Evolutionary conservation across 2,797 vertebrate genomes (phyloP).

Genomic region (Enteromius treurensis): DNA sequence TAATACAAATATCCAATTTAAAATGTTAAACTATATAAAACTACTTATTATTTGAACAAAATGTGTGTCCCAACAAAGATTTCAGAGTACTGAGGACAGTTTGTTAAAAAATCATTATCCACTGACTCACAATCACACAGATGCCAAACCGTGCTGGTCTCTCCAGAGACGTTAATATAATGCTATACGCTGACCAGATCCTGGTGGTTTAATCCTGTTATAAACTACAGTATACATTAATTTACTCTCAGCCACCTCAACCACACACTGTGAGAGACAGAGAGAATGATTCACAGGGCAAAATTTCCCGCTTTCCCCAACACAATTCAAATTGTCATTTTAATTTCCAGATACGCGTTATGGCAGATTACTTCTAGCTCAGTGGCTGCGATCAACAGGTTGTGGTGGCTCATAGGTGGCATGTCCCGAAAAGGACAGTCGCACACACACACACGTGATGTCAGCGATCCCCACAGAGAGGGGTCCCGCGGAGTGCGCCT

Average conservation of each 20-base stretch:
- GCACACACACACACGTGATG: constrained; percentile 46
- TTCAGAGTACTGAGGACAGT: neutral
- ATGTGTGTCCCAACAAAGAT: neutral
- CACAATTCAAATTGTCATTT: constrained; percentile 62
- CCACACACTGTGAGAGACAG: constrained; percentile 51
- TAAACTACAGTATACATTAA: constrained; percentile 45
- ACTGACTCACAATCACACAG: constrained; percentile 37
- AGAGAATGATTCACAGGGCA: constrained; percentile 56
- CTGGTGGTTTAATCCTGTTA: constrained; percentile 57
- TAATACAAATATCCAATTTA: neutral
- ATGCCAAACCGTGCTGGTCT: constrained; percentile 4
- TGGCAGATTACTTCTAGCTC: constrained; percentile 58
- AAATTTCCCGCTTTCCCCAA: constrained; percentile 56
- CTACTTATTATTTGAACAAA: neutral
- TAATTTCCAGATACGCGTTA: constrained; percentile 58
- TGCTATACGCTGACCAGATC: constrained; percentile 41
- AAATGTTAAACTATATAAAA: neutral
- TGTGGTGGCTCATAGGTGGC: constrained; percentile 52
- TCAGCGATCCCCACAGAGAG: constrained; percentile 45
- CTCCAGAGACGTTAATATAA: constrained; percentile 39
- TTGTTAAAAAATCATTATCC: constrained; percentile 21
- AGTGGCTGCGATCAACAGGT: constrained; percentile 56
- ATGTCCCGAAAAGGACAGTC: constrained; percentile 48
- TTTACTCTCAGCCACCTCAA: constrained; percentile 32
- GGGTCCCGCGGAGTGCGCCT: constrained; percentile 50